Percentiles rank a stretch among this genome's conserved stretches.
Conservation (phyloP, 2,113 vertebrate genomes). For the Syngnathoides biaculeatus region DNA sequence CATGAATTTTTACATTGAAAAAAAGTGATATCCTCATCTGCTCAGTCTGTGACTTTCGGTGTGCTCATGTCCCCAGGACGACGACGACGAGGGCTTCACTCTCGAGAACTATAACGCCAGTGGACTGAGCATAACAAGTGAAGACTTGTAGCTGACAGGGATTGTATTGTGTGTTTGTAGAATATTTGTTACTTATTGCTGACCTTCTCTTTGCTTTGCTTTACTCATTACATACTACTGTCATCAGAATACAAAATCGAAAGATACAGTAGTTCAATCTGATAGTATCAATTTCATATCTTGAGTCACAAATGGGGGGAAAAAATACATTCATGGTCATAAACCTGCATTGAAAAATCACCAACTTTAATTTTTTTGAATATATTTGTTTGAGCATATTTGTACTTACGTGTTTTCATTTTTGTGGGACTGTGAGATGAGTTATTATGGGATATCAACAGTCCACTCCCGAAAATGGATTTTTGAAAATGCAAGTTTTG, state of each 20-base stretch:
- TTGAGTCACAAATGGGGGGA: background rate
- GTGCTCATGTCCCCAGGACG: conserved; percentile 18
- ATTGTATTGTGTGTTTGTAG: background rate
- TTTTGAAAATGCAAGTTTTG: conserved; percentile 12
- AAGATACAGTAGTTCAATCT: background rate
- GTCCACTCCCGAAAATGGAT: background rate
- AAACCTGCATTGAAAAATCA: background rate
- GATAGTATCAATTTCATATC: background rate
- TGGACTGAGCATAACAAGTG: conserved; percentile 50
- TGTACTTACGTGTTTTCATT: background rate
- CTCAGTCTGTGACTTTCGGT: background rate
- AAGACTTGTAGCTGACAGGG: conserved; percentile 53
- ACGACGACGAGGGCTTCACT: conserved; percentile 29
- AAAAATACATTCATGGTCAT: background rate
- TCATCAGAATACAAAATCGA: background rate
- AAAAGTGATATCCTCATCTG: background rate
- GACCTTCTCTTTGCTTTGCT: background rate
- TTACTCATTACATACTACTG: too few species aligned
- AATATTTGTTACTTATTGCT: background rate
- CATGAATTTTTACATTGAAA: too few species aligned
- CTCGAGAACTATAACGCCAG: conserved; percentile 39
- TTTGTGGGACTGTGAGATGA: background rate
- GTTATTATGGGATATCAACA: background rate
- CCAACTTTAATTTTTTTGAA: background rate
- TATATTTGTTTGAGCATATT: background rate